phyloP scores from a whole-genome alignment of 2,113 vertebrate species.

The Neotoma lepida region DNA sequence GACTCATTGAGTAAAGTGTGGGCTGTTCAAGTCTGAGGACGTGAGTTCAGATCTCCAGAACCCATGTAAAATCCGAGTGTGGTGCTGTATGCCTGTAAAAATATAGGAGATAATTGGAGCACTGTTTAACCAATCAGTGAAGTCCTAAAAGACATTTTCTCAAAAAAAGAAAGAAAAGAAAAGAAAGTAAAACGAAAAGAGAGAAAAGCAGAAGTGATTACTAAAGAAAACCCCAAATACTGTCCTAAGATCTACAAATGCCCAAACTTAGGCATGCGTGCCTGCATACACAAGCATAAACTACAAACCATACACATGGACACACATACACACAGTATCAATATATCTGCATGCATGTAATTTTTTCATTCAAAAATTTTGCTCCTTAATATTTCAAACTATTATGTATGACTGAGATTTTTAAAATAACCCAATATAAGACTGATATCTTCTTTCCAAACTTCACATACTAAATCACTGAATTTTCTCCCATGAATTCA shows the following conservation, averaged over 20 bases:
- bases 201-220: background rate
- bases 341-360: background rate
- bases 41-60: background rate
- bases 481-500: background rate
- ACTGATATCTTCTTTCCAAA: background rate
- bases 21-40: fast-evolving
- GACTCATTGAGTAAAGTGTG: too few species aligned
- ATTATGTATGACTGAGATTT: background rate
- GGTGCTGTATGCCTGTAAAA: background rate
- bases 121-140: background rate
- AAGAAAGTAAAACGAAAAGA: too few species aligned
- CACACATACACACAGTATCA: background rate
- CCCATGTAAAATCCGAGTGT: background rate
- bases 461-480: background rate
- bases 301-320: background rate
- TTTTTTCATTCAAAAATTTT: background rate
- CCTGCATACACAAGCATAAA: background rate
- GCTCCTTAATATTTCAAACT: background rate
- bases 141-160: background rate
- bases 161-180: background rate
- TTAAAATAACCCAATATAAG: background rate
- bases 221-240: background rate
- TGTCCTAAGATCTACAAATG: background rate
- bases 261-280: too few species aligned
- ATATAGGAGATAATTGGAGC: too few species aligned